Base-by-base conservation (phyloP, 2,888 invertebrate genomes). In the Hypena proboscidalis region DNA sequence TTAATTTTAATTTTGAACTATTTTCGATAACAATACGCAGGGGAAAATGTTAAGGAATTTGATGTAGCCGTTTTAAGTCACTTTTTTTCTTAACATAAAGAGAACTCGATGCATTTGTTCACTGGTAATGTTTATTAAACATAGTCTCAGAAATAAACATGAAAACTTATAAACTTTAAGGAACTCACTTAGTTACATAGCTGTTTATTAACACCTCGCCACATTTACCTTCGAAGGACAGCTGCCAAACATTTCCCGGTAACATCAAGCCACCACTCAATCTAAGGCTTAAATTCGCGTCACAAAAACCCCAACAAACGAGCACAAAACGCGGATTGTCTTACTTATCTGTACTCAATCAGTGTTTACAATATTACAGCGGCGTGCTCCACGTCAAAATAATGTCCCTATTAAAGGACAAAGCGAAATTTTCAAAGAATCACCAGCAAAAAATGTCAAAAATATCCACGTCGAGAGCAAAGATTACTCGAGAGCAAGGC, bases 401-500 rank as follows among this genome's bases (percentile, higher is more conserved):
- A 90, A 90, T 88, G 89, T 86, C 87, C 90, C 87, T 86, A 90
- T 90, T 90, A 90, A 76, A 82, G 74, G 65, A 90, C 88, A 89
- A 88, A 85, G 83, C 77, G 75, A 82, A 72, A 70, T 78, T 84
- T 88, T 78, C 88, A 86, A 85, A 86, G 88, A 84, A 87, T 72
- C 77, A 72, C 77, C 74, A 72, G 80, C 86, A 89, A 90, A 90
- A 90, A 90, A 83, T 83, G 82, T 64, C 83, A 80, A 86, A 85
- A 87, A 85, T 85, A 85, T 84, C 80, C 70, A 79, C 79, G 70
- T 66, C 68, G 68, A 68, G 67, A 59, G 68, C 74, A 75, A 74
- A 88, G 87, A 89, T 88, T 88, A 87, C 80, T 75, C 48, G 73
- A 78, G 77, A 85, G 88, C 83, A 84, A 88, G 87, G 86, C 83